These are phyloP conservation scores for Plectropomus leopardus DNA, from an alignment of 2,113 vertebrate species.

Conservation along the genomic window DNA sequence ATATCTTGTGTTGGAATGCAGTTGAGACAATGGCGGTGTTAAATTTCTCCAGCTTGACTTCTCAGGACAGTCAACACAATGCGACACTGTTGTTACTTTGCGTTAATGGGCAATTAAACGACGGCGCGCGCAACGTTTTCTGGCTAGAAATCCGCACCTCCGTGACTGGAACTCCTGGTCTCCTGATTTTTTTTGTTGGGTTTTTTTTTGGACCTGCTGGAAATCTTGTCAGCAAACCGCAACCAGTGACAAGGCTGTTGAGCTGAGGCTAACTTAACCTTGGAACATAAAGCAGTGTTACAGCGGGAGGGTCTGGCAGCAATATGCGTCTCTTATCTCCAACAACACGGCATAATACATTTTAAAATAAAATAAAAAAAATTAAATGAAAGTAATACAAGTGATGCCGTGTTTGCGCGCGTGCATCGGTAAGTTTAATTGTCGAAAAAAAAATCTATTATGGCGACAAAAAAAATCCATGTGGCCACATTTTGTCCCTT, in stretches of 20 bases:
- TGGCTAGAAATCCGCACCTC: conserved; percentile 6
- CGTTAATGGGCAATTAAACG: conserved; percentile 61
- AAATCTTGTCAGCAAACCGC: conserved; percentile 49
- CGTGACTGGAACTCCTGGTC: conserved; percentile 28
- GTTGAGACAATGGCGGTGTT: conserved; percentile 6
- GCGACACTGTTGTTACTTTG: conserved; percentile 71
- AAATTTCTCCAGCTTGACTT: conserved; percentile 33
- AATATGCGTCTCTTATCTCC: not conserved
- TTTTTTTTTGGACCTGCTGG: conserved; percentile 57
- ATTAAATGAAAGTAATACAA: not conserved
- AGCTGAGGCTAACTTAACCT: conserved; percentile 78
- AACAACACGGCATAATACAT: not conserved
- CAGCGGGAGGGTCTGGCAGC: conserved; percentile 26
- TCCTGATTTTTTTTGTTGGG: conserved; percentile 35
- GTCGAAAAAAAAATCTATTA: conserved; percentile 7
- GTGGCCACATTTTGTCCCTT: not conserved
- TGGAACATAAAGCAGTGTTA: conserved; percentile 45
- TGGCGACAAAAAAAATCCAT: not conserved
- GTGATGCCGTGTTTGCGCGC: not conserved
- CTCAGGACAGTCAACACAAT: conserved; percentile 60
- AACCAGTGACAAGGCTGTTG: conserved; percentile 80
- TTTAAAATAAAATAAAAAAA: too few species aligned
- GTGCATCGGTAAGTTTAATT: conserved; percentile 25
- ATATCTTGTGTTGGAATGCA: not conserved
- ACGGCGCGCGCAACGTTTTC: conserved; percentile 22